phyloP scores from a whole-genome alignment of 1,140 invertebrate species.

The Drosophila grimshawi region DNA sequence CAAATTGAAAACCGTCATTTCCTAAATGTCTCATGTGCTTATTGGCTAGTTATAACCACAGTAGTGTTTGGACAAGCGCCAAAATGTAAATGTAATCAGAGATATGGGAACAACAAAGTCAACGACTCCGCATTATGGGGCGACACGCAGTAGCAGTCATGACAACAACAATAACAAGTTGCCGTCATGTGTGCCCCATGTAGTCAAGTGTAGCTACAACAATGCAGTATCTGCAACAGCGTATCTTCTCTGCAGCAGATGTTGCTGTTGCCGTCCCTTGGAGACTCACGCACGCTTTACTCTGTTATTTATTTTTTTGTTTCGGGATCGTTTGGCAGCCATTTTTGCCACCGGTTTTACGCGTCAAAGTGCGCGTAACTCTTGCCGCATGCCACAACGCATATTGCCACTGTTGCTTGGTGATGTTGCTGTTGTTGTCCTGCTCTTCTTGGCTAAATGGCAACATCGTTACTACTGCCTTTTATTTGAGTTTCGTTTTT shows the following conservation, averaged over 20 bases:
- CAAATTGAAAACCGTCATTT: background rate
- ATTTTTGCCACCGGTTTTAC: conserved; percentile 80
- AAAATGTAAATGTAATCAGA: conserved; percentile 64
- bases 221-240: conserved; percentile 62
- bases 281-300: conserved; percentile 70
- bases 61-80: conserved; percentile 11
- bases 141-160: conserved; percentile 34
- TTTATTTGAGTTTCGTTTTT: conserved; percentile 44
- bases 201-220: conserved; percentile 72
- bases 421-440: conserved; percentile 25
- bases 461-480: conserved; percentile 46
- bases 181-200: conserved; percentile 48
- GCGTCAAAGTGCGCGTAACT: conserved; percentile 79
- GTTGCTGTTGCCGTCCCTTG: conserved; percentile 19
- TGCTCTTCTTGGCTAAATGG: conserved; percentile 42
- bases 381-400: conserved; percentile 72
- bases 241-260: conserved; percentile 50
- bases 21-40: background rate
- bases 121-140: conserved; percentile 2
- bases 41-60: conserved; percentile 11
- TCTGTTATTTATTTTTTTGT: conserved; percentile 48
- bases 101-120: conserved; percentile 29
- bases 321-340: conserved; percentile 53
- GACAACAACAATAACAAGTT: conserved; percentile 43
- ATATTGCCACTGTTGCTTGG: conserved; percentile 37